A percentile compares a stretch with the other conserved stretches of the same genome.
Evolutionary conservation across 1,140 invertebrate species (phyloP).

Genomic region (Papilio dardanus): DNA sequence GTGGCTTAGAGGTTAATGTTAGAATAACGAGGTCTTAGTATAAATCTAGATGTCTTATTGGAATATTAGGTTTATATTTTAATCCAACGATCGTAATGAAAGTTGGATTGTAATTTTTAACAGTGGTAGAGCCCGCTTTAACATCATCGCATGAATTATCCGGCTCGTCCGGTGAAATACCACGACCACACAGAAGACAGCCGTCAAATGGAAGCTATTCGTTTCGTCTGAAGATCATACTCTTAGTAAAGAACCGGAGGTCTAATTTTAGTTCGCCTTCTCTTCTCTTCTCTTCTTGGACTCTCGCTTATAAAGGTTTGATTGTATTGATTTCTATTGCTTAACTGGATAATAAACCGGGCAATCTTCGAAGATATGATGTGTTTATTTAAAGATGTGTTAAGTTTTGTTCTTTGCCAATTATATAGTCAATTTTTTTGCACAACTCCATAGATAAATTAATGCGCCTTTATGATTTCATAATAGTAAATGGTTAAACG

Average conservation of each 20-base stretch:
- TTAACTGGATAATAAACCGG: neutral
- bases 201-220: too few relatives aligned
- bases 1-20: conserved; percentile 29
- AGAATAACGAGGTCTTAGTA: conserved; percentile 12
- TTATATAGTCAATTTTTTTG: conserved; percentile 29
- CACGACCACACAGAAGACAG: too few relatives aligned
- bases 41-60: conserved; percentile 22
- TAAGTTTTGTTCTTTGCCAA: conserved; percentile 17
- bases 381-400: neutral
- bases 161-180: too few relatives aligned
- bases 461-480: conserved; percentile 23
- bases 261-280: too few relatives aligned
- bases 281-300: too few relatives aligned
- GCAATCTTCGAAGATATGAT: neutral
- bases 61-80: neutral
- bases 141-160: too few relatives aligned
- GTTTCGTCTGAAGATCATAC: too few relatives aligned
- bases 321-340: neutral
- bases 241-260: too few relatives aligned
- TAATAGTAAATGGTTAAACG: conserved; percentile 16
- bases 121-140: too few relatives aligned
- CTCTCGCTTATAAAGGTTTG: neutral
- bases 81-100: too few relatives aligned
- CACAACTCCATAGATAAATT: conserved; percentile 33
- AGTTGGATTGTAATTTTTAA: neutral